Percentiles rank a stretch among this genome's conserved stretches.
phyloP scores from a whole-genome alignment of 2,888 invertebrate genomes.

The Apodemia mormo region DNA sequence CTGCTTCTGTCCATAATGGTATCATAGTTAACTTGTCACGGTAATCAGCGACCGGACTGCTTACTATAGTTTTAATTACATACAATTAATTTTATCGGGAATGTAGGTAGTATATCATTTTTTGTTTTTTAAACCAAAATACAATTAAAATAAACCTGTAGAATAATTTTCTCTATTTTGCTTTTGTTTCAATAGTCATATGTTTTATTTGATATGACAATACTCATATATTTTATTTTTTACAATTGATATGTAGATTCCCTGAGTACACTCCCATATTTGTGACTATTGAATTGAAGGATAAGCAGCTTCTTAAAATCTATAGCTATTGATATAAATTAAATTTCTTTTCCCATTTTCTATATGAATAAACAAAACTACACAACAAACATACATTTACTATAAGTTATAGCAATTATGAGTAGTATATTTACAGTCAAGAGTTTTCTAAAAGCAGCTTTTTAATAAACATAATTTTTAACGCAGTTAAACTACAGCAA shows the following conservation, averaged over 20 bases:
- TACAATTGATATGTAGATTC: not conserved
- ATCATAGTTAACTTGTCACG: slow-evolving; percentile 1
- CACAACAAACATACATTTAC: too few species aligned
- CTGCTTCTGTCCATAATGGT: slow-evolving; percentile 23
- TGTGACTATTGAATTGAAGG: too few species aligned
- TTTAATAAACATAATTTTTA: too few species aligned
- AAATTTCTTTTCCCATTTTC: too few species aligned
- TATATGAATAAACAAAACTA: too few species aligned
- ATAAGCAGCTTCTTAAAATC: too few species aligned
- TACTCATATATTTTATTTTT: not conserved
- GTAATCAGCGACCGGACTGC: not conserved
- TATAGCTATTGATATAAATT: too few species aligned
- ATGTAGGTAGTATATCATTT: not conserved
- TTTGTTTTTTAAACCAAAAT: not conserved
- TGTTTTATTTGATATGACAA: not conserved
- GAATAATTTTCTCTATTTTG: not conserved
- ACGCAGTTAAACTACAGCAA: too few species aligned
- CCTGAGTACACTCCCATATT: not conserved
- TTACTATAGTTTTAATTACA: not conserved
- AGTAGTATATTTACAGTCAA: too few species aligned
- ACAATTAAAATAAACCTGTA: not conserved
- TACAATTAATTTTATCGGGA: not conserved
- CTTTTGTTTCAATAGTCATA: not conserved
- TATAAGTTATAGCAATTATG: too few species aligned
- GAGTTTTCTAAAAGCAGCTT: too few species aligned